Percentiles rank a stretch among this genome's conserved stretches.
Conservation (phyloP, 1,140 invertebrate genomes). For the Drosophila orosa region DNA sequence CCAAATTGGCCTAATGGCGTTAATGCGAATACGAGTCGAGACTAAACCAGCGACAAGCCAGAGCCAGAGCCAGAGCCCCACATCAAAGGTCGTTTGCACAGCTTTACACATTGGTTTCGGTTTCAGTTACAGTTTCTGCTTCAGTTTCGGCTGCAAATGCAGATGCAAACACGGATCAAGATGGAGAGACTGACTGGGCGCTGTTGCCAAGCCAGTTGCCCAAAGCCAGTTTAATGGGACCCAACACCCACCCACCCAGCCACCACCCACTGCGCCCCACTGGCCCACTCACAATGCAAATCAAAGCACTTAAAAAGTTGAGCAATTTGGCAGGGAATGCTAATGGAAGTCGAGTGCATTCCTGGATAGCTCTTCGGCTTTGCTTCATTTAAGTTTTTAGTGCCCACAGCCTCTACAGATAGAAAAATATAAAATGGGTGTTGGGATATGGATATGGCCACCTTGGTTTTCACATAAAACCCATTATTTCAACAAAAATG, state of each 20-base stretch:
- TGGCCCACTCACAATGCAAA: conserved; percentile 57
- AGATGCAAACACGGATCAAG: conserved; percentile 19
- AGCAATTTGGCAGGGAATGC: conserved; percentile 55
- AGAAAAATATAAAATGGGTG: neutral
- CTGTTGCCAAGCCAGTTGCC: conserved; percentile 52
- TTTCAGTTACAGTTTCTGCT: conserved; percentile 16
- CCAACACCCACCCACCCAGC: too few species aligned
- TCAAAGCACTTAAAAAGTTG: conserved; percentile 64
- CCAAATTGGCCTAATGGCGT: conserved; percentile 82
- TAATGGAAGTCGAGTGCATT: conserved; percentile 26
- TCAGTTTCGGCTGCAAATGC: conserved; percentile 1
- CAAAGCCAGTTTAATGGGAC: conserved; percentile 17
- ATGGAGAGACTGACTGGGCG: conserved; percentile 14
- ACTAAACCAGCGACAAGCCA: conserved; percentile 58
- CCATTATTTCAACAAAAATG: too few species aligned
- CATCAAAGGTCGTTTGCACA: conserved; percentile 69
- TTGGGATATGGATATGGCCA: neutral
- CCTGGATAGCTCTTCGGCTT: conserved; percentile 11
- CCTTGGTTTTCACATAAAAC: neutral
- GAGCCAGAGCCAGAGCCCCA: conserved; percentile 21
- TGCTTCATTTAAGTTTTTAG: conserved; percentile 19
- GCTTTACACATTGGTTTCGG: conserved; percentile 12
- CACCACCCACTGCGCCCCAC: conserved; percentile 4
- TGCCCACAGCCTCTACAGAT: neutral
- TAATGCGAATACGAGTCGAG: conserved; percentile 79